Evolutionary conservation across 2,797 vertebrate species (phyloP).

Genomic region (Enteromius viviparus): DNA sequence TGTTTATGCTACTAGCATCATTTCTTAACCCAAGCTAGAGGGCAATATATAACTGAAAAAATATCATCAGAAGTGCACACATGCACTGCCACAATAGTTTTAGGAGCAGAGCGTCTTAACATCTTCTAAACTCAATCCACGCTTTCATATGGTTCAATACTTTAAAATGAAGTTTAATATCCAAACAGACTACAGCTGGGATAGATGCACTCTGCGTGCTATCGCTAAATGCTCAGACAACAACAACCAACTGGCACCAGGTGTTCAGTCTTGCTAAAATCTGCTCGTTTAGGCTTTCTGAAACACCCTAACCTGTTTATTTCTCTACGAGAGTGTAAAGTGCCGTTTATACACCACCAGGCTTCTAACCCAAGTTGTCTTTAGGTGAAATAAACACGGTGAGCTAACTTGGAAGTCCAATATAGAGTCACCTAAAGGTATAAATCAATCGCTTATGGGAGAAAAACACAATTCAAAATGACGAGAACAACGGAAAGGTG

Average conservation of each 20-base stretch:
- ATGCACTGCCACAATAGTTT: neutral
- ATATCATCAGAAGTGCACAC: neutral
- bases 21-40: slow-evolving; percentile 32
- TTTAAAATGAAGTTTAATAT: slow-evolving; percentile 27
- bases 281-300: neutral
- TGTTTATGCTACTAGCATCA: slow-evolving; percentile 34
- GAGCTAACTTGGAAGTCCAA: neutral
- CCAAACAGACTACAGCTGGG: neutral
- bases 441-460: neutral
- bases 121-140: neutral
- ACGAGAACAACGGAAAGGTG: neutral
- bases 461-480: neutral
- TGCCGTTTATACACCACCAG: neutral
- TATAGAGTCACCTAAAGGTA: neutral
- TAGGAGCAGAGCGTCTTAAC: neutral
- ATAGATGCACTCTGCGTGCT: slow-evolving; percentile 39
- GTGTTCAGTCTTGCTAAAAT: slow-evolving; percentile 14
- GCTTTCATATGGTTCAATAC: neutral
- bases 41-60: slow-evolving; percentile 13
- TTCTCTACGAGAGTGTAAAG: neutral
- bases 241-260: slow-evolving; percentile 44
- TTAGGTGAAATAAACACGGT: neutral
- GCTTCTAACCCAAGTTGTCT: neutral
- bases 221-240: slow-evolving; percentile 41
- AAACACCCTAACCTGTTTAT: neutral